Percentiles rank a stretch among this genome's conserved stretches.
phyloP scores from a whole-genome alignment of 1,140 invertebrate genomes.

The Zaprionus nigranus region DNA sequence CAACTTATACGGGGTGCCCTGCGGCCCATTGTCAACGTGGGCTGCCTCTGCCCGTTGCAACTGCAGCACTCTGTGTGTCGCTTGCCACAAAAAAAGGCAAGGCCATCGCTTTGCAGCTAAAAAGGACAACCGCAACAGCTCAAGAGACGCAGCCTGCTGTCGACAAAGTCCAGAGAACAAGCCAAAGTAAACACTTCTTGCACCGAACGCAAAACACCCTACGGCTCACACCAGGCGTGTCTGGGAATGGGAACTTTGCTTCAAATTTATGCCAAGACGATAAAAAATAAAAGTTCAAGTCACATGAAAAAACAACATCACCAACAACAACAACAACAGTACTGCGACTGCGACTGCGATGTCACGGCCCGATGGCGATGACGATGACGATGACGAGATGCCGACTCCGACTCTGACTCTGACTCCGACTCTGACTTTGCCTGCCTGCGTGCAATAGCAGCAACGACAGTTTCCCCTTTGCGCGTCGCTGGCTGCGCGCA shows the following conservation, averaged over 20 bases:
- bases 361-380: slow-evolving; percentile 1
- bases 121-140: slow-evolving; percentile 28
- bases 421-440: background rate
- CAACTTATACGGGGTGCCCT: slow-evolving; percentile 31
- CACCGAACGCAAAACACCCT: slow-evolving; percentile 31
- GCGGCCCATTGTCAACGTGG: background rate
- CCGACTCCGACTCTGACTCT: slow-evolving; percentile 4
- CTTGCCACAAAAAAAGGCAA: slow-evolving; percentile 56
- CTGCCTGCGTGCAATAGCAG: background rate
- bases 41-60: slow-evolving; percentile 2
- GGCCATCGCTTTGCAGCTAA: slow-evolving; percentile 9
- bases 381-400: background rate
- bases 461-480: slow-evolving; percentile 46
- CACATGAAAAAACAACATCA: slow-evolving; percentile 5
- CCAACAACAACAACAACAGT: slow-evolving; percentile 5
- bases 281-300: slow-evolving; percentile 36
- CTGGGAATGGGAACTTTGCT: slow-evolving; percentile 42
- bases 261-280: slow-evolving; percentile 75
- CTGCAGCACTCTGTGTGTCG: background rate
- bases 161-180: slow-evolving; percentile 45
- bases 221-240: slow-evolving; percentile 25
- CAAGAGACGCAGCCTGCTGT: slow-evolving; percentile 61
- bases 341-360: slow-evolving; percentile 11
- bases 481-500: slow-evolving; percentile 50
- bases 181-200: slow-evolving; percentile 22